Evolutionary conservation across 2,113 vertebrate species (phyloP).

Genomic region (Tenrec ecaudatus): DNA sequence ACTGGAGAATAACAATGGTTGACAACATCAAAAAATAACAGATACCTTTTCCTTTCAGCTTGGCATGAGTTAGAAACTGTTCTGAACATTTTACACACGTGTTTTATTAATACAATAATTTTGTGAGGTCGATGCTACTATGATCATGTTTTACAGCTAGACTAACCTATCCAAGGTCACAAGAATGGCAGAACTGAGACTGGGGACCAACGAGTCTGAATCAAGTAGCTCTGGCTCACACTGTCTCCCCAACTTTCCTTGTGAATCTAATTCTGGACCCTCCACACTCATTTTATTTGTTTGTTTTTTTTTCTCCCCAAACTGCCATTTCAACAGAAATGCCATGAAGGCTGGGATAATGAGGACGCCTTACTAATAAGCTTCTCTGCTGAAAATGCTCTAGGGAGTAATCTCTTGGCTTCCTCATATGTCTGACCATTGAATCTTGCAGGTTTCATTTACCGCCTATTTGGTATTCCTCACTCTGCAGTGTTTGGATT

Average conservation of each 20-base stretch:
- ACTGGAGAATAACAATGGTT: background rate
- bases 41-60: background rate
- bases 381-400: background rate
- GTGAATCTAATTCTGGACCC: background rate
- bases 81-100: background rate
- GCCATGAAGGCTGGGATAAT: background rate
- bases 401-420: background rate
- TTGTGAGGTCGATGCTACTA: background rate
- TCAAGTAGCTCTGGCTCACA: background rate
- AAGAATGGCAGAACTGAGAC: background rate
- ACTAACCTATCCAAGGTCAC: constrained; percentile 2
- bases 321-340: background rate
- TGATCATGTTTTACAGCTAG: too few relatives aligned
- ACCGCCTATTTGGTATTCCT: constrained; percentile 4
- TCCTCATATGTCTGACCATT: background rate
- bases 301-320: background rate
- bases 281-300: background rate
- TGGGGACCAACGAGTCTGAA: background rate
- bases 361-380: background rate
- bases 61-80: background rate
- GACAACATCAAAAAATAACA: background rate
- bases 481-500: constrained; percentile 45
- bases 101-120: background rate
- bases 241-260: background rate
- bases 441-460: constrained; percentile 31